These are phyloP conservation scores for Malacoraja senta DNA, from an alignment of 2,797 vertebrate species.

Conservation along the genomic window DNA sequence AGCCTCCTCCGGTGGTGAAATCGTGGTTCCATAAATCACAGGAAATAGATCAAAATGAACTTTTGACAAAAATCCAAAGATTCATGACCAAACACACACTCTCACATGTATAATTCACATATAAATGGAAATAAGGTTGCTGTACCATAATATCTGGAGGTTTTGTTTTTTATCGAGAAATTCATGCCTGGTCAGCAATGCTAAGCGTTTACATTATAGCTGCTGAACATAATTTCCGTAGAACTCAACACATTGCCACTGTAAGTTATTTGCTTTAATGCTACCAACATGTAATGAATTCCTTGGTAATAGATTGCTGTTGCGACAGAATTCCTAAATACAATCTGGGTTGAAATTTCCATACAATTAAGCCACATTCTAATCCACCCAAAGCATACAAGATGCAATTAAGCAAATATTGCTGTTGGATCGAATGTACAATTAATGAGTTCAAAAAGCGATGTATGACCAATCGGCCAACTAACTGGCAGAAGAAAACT, in stretches of 20 bases:
- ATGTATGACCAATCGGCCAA: background rate
- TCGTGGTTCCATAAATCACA: background rate
- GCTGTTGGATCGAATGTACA: background rate
- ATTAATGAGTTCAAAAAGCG: background rate
- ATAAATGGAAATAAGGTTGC: too few relatives aligned
- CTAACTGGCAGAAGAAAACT: background rate
- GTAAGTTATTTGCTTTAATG: too few relatives aligned
- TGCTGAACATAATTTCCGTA: too few relatives aligned
- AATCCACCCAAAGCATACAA: background rate
- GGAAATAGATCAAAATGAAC: background rate
- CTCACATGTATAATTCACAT: background rate
- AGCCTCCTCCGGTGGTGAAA: background rate
- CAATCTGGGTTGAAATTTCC: background rate
- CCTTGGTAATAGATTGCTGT: background rate
- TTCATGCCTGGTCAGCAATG: too few relatives aligned
- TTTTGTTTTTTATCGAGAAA: too few relatives aligned
- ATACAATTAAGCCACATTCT: background rate
- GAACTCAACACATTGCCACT: too few relatives aligned
- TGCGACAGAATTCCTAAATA: background rate
- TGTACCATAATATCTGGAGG: too few relatives aligned
- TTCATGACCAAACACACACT: background rate
- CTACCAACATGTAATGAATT: too few relatives aligned
- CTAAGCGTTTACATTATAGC: too few relatives aligned
- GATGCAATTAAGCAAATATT: background rate
- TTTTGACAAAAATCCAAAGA: background rate